These are phyloP conservation scores for Dinothrombium tinctorium DNA, from an alignment of 1,140 invertebrate genomes.

Conservation along the genomic window DNA sequence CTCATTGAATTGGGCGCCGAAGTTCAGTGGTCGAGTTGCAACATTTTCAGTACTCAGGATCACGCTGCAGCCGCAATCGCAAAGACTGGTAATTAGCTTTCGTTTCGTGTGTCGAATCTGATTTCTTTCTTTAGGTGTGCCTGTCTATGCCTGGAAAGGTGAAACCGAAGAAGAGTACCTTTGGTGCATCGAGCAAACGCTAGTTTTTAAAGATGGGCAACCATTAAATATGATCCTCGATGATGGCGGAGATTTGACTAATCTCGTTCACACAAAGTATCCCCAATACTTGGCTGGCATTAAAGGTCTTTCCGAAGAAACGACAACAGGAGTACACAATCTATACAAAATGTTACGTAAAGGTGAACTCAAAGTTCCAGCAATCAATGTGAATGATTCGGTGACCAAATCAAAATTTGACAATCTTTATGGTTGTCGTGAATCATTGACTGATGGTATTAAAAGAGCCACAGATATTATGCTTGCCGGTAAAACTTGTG, in stretches of 20 bases:
- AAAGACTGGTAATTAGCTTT: too few species aligned
- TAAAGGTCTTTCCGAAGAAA: constrained; percentile 87
- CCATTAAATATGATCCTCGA: constrained; percentile 96
- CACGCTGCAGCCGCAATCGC: constrained; percentile 95
- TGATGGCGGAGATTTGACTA: constrained; percentile 95
- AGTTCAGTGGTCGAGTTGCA: constrained; percentile 94
- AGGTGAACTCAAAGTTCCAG: constrained; percentile 64
- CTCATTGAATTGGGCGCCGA: constrained; percentile 80
- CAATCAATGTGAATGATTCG: constrained; percentile 94
- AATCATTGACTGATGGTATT: constrained; percentile 93
- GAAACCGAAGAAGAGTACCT: constrained; percentile 97
- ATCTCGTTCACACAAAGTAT: constrained; percentile 77
- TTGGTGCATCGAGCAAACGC: constrained; percentile 87
- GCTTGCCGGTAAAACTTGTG: constrained; percentile 93
- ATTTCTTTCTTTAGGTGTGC: too few species aligned
- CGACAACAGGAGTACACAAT: constrained; percentile 96
- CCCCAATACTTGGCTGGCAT: constrained; percentile 43
- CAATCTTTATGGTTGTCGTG: constrained; percentile 93
- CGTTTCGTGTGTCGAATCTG: too few species aligned
- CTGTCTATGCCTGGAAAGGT: constrained; percentile 99
- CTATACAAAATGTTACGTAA: constrained; percentile 84
- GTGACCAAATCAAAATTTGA: constrained; percentile 99
- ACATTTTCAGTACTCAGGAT: constrained; percentile 65
- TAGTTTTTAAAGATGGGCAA: constrained; percentile 34
- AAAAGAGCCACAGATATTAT: constrained; percentile 94